Conservation (phyloP, 2,797 vertebrate genomes). For the Peromyscus attwateri region DNA sequence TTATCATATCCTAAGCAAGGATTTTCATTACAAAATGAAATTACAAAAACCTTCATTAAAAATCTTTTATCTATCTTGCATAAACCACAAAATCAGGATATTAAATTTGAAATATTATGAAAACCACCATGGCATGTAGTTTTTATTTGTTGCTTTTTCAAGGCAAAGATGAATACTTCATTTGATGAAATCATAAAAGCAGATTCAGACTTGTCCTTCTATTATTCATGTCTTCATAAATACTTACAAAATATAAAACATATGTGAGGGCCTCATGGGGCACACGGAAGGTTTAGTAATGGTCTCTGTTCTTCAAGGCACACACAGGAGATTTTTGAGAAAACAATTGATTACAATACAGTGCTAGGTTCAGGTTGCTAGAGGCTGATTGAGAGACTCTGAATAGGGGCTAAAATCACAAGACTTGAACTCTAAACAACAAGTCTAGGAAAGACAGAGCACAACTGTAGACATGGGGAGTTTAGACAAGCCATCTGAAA, state of each 20-base stretch:
- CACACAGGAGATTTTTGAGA: neutral
- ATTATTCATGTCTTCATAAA: conserved; percentile 43
- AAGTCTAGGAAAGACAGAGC: neutral
- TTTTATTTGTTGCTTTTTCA: conserved; percentile 12
- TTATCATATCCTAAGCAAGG: neutral
- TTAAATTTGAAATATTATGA: conserved; percentile 55
- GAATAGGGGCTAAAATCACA: neutral
- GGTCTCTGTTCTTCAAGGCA: neutral
- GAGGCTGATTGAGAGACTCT: neutral
- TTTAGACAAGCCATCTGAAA: neutral
- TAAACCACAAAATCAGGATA: conserved; percentile 7
- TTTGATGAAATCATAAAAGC: conserved; percentile 11
- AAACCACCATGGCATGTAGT: neutral
- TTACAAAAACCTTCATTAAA: conserved; percentile 7
- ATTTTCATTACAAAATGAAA: neutral
- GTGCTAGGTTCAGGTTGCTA: neutral
- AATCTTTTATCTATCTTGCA: neutral
- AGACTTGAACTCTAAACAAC: neutral
- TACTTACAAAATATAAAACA: neutral
- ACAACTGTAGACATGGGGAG: neutral
- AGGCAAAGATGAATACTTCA: neutral
- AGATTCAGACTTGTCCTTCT: neutral
- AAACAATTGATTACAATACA: neutral
- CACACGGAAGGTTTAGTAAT: neutral
- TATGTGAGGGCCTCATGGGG: neutral